Evolutionary conservation across 2,888 invertebrate genomes (phyloP), one percentile per base, ranked within the genome.

Genomic region (Drosophila cognata): DNA sequence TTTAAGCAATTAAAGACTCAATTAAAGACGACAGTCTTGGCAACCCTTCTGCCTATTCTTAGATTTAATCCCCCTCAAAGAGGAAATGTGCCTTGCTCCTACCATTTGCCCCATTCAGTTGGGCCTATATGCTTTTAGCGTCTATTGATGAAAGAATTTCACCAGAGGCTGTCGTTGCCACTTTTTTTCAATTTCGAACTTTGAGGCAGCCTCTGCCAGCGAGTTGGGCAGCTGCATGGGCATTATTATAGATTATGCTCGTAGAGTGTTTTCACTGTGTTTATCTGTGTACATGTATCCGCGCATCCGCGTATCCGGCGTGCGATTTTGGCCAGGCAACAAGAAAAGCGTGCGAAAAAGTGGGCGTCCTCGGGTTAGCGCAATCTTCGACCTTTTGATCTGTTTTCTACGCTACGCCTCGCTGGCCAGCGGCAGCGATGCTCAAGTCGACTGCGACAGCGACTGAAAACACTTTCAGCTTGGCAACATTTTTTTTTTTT

Each of bases 371-470:
- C 68, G 69, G 88, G 91, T 89, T 89, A 76, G 80, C 89, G 73
- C 91, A 88, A 84, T 88, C 90, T 84, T 76, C 88, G 90, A 88
- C 91, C 88, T 88, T 89, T 88, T 88, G 91, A 87, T 87, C 91
- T 86, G 87, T 86, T 90, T 90, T 88, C 83, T 66, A 80, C 69
- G 48, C 67, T 63, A 21, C 13, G n/a, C 55, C 46, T 16, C 4
- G 51, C 59, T 29, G 36, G 73, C 79, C 52, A 50, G 46, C 61
- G 79, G 64, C 78, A 57, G 63, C 69, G 43, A 11, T 70, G 18
- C 1, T 55, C 18, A 29, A 46, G 4, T 33, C 58, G 50, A 65
- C 62, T 3, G 36, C 71, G 52, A 48, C 65, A n/a, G 48, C 58
- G 55, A 66, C 63, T 62, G 70, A 41, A 43, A 57, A 57, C 57